Evolutionary conservation across 2,888 invertebrate genomes (phyloP), one percentile per base, ranked within the genome.

Genomic region (Troides aeacus): DNA sequence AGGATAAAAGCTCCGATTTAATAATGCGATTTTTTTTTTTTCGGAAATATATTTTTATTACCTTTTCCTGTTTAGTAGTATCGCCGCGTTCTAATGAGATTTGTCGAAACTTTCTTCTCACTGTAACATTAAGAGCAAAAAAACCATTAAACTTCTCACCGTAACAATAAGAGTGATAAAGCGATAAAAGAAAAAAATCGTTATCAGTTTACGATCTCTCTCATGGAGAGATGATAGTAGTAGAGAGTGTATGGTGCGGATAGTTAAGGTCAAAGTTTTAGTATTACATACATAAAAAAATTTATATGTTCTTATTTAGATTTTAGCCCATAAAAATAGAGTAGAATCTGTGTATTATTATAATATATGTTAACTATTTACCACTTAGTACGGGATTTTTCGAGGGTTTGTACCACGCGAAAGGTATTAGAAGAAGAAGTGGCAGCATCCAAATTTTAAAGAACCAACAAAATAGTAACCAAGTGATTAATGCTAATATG

Each of bases 391-490:
- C 23, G 15, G 63, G 63, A 57, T 69, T 65, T 18, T 61, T 68
- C n/a, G 68, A 59, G 1, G 88, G 88, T 30, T 83, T 81, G 69
- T 89, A 87, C 81, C 81, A 83, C 15, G 97, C 86, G 80, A 99
- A 97, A 53, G 99, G 93, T 66, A 98, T 89, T n/a, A 99, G 90
- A 18, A 98, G 92, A 1, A 95, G 93, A 0, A 96, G 88, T 0
- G 99, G 99, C 66, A 98, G 85, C 95, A 99, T 99, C 94, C 97
- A 99, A 57, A 97, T 95, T 89, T 98, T 97, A 84, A 98, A 98
- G 88, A 96, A 97, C 87, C 97, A 97, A 77, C 97, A 98, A 65
- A 96, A 94, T 6, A 97, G 81, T 72, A 99, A 92, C 94, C 98
- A 99, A 18, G 95, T 85, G 4, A 95, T 88, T 73, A 99, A 94